Percentiles rank a stretch among this genome's conserved stretches.
Evolutionary conservation across 2,888 invertebrate species (phyloP).

Genomic region (Epinotia bilunana): DNA sequence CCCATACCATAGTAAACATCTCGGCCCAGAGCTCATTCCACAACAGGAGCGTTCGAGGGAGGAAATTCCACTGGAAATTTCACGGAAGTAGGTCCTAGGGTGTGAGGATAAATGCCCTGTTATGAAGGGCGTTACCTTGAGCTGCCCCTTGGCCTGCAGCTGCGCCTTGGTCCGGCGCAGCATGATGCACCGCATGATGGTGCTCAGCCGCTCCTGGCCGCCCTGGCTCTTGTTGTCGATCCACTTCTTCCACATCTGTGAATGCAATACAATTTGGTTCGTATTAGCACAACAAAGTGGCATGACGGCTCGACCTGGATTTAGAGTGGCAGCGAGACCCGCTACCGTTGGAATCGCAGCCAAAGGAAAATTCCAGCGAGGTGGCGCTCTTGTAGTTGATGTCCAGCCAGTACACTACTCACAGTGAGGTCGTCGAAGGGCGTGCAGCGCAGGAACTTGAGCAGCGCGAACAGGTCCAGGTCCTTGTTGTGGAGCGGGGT

Average conservation of each 20-base stretch:
- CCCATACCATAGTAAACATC: no score
- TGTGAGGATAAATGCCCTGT: background rate
- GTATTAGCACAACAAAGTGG: background rate
- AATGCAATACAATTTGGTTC: background rate
- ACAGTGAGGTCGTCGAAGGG: conserved; percentile 94
- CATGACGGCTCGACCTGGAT: no score
- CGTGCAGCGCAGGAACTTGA: conserved; percentile 92
- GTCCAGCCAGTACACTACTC: conserved; percentile 52
- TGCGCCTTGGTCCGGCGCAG: conserved; percentile 95
- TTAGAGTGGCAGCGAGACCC: no score
- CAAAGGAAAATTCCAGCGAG: no score
- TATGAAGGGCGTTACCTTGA: conserved; percentile 57
- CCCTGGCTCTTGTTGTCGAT: conserved; percentile 92
- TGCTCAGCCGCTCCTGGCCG: conserved; percentile 92
- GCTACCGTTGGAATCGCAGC: no score
- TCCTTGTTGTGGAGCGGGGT: conserved; percentile 98
- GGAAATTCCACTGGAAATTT: no score
- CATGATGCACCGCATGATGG: conserved; percentile 93
- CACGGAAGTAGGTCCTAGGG: no score
- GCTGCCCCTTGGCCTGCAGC: conserved; percentile 86
- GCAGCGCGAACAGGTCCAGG: conserved; percentile 90
- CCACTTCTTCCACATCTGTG: conserved; percentile 95
- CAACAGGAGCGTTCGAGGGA: no score
- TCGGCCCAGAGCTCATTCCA: no score
- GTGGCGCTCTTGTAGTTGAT: conserved; percentile 90